Evolutionary conservation across 1,140 invertebrate genomes (phyloP), one percentile per base, ranked within the genome.

Genomic region (Neotoxoptera formosana): DNA sequence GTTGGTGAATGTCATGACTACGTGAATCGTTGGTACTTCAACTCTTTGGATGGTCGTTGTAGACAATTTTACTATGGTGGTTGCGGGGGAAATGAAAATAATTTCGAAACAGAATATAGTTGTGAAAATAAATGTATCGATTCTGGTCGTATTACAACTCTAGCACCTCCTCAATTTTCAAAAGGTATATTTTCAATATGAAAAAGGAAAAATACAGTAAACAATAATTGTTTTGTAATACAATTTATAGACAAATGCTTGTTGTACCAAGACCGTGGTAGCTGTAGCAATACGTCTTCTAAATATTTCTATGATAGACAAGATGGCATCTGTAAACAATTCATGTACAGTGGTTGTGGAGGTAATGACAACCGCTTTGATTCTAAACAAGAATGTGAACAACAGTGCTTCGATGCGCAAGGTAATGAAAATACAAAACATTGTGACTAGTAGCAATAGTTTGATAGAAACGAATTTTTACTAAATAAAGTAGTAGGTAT

Each of bases 361-460:
- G 98, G 98, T 84, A 99, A 99, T 95, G 96, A 96, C 91, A 99
- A 99, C 95, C 97, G 97, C 94, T 99, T 98, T 96, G 96, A 96
- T 81, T 96, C 96, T 36, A 95, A 96, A 76, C 96, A 98, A 81
- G 96, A 98, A 94, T 99, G 98, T 95, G 96, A 98, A 94, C 96
- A 96, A 93, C 96, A 96, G 89, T 99, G 98, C 95, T 96, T 96
- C 14, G 95, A 96, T 81, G 96, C 96, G 48, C 97, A 97, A 96
- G 96, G 97, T 97, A 95, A 94, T 90, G 20, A 30, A 17, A 60
- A 41, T 60, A 25, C 2, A 41, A 20, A 1, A 34, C 4, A 21
- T n/a, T 91, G 17, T 67, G n/a, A 14, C n/a, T 76, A 30, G 4
- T 76, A 76, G 14, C 14, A 76, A 17, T n/a, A 17, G 4, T n/a